Evolutionary conservation across 1,140 invertebrate genomes (phyloP).

Genomic region (Drosophila nigromelanica): DNA sequence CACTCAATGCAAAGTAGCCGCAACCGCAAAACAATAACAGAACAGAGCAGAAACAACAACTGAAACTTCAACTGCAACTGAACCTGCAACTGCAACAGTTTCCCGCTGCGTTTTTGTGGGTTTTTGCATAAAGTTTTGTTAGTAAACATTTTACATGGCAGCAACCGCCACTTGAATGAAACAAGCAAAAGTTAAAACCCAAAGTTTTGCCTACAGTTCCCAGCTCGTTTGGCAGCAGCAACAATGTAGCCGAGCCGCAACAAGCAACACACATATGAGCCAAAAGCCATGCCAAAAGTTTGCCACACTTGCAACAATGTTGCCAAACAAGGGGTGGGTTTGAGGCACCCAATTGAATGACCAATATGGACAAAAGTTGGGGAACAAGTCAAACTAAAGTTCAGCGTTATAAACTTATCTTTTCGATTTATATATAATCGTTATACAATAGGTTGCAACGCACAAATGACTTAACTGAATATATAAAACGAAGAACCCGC

Average conservation of each 20-base stretch:
- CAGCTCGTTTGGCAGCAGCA: conserved; percentile 28
- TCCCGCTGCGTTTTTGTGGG: conserved; percentile 10
- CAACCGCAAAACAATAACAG: conserved; percentile 52
- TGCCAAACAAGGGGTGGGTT: background rate
- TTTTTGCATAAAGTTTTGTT: conserved; percentile 66
- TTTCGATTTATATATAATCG: background rate
- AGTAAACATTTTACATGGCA: conserved; percentile 64
- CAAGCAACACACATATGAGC: conserved; percentile 6
- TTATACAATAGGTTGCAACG: background rate
- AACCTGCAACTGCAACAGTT: conserved; percentile 26
- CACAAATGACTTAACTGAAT: background rate
- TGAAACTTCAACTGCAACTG: conserved; percentile 20
- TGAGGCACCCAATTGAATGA: conserved; percentile 6
- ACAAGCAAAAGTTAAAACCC: conserved; percentile 73
- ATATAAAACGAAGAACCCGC: no score
- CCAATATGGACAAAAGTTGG: conserved; percentile 27
- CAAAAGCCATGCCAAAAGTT: background rate
- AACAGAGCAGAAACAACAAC: conserved; percentile 26
- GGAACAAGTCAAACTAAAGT: no score
- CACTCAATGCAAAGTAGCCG: conserved; percentile 30
- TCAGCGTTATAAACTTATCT: background rate
- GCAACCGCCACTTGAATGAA: conserved; percentile 65
- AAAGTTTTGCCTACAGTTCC: conserved; percentile 60
- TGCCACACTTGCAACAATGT: conserved; percentile 32
- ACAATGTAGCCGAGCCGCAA: conserved; percentile 36